These are phyloP conservation scores for Nibea albiflora DNA, from an alignment of 2,113 vertebrate genomes.

Conservation along the genomic window DNA sequence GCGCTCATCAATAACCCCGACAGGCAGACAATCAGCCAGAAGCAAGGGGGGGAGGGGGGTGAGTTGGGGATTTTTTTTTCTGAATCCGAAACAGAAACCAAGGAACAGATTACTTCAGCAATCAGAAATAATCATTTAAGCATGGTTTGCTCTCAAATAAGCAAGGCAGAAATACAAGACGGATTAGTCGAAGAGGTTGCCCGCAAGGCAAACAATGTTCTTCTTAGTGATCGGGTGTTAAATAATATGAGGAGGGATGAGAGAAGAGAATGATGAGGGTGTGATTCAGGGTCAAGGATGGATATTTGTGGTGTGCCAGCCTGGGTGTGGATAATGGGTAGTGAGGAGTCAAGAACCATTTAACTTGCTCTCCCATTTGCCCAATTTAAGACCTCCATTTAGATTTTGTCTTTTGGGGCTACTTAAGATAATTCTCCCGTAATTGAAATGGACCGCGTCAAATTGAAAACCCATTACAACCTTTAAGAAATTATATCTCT, in stretches of 20 bases:
- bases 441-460: conserved; percentile 72
- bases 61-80: not conserved
- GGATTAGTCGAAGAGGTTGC: not conserved
- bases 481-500: conserved; percentile 55
- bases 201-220: not conserved
- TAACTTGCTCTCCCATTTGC: conserved; percentile 65
- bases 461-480: conserved; percentile 71
- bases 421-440: conserved; percentile 73
- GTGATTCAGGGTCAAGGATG: conserved; percentile 66
- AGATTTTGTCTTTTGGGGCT: conserved; percentile 76
- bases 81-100: not conserved
- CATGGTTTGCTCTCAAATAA: not conserved
- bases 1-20: conserved; percentile 60
- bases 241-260: conserved; percentile 22
- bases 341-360: conserved; percentile 72
- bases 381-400: conserved; percentile 72
- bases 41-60: conserved; percentile 9
- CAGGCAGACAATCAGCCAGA: conserved; percentile 14
- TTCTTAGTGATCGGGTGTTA: conserved; percentile 21
- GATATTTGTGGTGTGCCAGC: conserved; percentile 58
- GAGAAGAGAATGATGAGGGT: conserved; percentile 46
- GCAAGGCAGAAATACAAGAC: not conserved
- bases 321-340: conserved; percentile 67
- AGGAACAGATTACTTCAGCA: conserved; percentile 10
- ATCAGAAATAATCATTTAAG: conserved; percentile 23